These are phyloP conservation scores for Odontophorus gujanensis DNA, from an alignment of 2,113 vertebrate genomes.

Conservation along the genomic window DNA sequence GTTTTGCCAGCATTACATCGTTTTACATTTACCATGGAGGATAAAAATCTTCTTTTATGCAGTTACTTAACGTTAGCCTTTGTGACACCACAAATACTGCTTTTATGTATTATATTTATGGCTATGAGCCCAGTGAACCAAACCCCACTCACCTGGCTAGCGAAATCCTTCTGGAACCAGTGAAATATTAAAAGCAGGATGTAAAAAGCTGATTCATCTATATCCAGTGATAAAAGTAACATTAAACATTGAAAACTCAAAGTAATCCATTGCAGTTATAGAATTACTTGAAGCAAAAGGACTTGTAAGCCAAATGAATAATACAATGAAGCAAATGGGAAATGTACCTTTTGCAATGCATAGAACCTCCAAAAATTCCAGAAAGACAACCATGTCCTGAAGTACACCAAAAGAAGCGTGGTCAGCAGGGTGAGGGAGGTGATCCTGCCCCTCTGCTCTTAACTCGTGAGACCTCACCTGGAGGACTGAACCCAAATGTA, in stretches of 20 bases:
- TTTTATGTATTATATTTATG: conserved; percentile 59
- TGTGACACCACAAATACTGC: conserved; percentile 32
- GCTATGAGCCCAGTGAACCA: conserved; percentile 1
- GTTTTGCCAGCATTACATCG: not conserved
- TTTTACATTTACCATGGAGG: not conserved
- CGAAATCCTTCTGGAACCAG: not conserved
- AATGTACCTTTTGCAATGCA: not conserved
- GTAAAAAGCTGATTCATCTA: not conserved
- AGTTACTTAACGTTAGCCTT: not conserved
- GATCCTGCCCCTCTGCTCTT: no score
- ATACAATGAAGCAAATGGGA: not conserved
- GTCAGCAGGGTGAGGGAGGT: no score
- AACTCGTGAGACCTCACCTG: no score
- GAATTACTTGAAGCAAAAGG: not conserved
- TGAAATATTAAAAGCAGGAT: not conserved
- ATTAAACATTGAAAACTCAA: not conserved
- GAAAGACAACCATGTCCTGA: no score
- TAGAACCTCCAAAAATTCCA: not conserved
- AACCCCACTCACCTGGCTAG: not conserved
- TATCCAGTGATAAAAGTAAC: not conserved
- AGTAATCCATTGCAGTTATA: not conserved
- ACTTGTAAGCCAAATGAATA: not conserved
- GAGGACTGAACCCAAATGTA: no score
- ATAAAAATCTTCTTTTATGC: not conserved
- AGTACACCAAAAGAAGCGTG: no score